These are phyloP conservation scores for Acrobasis consociella DNA, from an alignment of 2,888 invertebrate genomes.

Conservation along the genomic window DNA sequence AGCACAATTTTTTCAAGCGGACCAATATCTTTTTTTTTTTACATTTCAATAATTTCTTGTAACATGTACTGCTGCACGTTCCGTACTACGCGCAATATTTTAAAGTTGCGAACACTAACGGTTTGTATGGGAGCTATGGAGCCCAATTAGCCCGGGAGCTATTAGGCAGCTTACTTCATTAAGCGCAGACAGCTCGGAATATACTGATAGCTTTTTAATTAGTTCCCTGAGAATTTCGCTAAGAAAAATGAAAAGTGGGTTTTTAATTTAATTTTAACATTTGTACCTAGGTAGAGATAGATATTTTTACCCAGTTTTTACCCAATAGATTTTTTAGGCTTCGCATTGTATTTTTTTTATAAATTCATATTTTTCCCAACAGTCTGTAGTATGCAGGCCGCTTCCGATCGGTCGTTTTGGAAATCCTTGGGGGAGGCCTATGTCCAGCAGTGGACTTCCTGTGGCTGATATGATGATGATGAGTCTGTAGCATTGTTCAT, in stretches of 20 bases:
- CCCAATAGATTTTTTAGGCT: too few species aligned
- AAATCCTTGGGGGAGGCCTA: too few species aligned
- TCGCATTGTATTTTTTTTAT: too few species aligned
- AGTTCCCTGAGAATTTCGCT: conserved; percentile 21
- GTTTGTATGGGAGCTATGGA: conserved; percentile 33
- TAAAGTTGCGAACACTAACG: conserved; percentile 37
- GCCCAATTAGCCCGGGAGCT: conserved; percentile 44
- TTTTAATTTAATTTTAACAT: too few species aligned
- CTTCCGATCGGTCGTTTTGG: too few species aligned
- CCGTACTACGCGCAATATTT: conserved; percentile 40
- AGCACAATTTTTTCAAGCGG: not conserved
- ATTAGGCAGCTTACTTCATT: conserved; percentile 42
- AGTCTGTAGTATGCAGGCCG: too few species aligned
- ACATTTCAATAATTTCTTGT: not conserved
- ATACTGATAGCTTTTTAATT: conserved; percentile 44
- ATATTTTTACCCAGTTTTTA: too few species aligned
- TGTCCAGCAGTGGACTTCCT: too few species aligned
- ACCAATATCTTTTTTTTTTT: not conserved
- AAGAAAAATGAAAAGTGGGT: not conserved
- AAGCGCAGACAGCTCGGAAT: conserved; percentile 41
- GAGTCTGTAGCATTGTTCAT: too few species aligned
- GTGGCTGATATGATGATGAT: too few species aligned
- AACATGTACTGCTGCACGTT: conserved; percentile 11
- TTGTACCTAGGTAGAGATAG: too few species aligned
- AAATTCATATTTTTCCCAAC: too few species aligned